Evolutionary conservation across 2,113 vertebrate genomes (phyloP), one percentile per base, ranked within the genome.

Genomic region (Recurvirostra avosetta): DNA sequence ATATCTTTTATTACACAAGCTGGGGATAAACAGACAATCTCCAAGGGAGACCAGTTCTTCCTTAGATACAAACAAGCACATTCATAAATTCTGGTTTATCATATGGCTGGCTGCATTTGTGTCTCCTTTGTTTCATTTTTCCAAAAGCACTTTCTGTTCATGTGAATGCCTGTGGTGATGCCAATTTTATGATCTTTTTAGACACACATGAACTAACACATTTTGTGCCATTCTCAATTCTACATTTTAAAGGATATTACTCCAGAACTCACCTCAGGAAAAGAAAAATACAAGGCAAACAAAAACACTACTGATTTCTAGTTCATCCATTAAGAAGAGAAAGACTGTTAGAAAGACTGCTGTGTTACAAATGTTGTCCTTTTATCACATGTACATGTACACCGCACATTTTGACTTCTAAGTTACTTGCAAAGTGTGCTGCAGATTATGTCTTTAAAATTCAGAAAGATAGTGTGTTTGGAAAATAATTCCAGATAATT

Each of bases 81-180:
- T 82, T 70, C 53, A 79, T 83, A 88, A 93, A 82, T 71, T 91
- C 55, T 76, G 50, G 9, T 72, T 88, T 61, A 93, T 93, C 58
- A 61, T 92, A 76, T n/a, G 67, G 32, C 59, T 90, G 67, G 14
- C 62, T 95, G 78, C 1, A 1, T 83, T 86, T 26, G 3, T 45
- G 22, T 68, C 66, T 93, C 38, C 23, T 87, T 49, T 68, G 45
- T 82, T 94, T 90, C 20, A 19, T 91, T 78, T 92, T 85, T 82
- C 62, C 73, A 75, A 38, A 56, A 81, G 29, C 15, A 66, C 23
- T 79, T 82, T 95, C 62, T 86, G 55, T 83, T 59, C 52, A 74
- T 81, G 73, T 92, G 56, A 80, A n/a, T 34, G 36, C 47, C 53
- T 71, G n/a, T 3, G 12, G 8, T 59, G 63, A 95, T 63, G 75